These are phyloP conservation scores for Nesospiza acunhae DNA, from an alignment of 2,113 vertebrate genomes.

Conservation along the genomic window DNA sequence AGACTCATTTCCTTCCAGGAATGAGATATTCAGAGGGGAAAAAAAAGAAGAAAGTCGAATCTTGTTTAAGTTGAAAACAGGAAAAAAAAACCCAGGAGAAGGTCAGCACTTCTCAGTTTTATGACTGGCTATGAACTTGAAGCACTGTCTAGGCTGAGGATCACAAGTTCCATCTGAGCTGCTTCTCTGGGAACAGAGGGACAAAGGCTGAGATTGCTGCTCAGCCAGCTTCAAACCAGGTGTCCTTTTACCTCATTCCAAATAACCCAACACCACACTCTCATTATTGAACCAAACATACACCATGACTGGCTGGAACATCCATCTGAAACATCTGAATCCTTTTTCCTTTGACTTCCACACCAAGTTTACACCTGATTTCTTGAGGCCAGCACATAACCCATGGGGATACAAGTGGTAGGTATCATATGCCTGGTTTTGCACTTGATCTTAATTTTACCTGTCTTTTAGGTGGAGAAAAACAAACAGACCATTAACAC, in stretches of 20 bases:
- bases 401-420: rapidly evolving
- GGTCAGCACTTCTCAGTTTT: not conserved
- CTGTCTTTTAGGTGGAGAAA: not conserved
- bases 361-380: not conserved
- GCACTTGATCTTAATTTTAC: not conserved
- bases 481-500: not conserved
- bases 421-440: not conserved
- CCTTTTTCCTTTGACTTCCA: not conserved
- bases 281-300: not conserved
- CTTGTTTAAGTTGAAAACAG: not conserved
- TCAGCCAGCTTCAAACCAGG: not conserved
- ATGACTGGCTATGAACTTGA: not conserved
- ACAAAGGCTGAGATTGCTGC: not conserved
- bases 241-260: not conserved
- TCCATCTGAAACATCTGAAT: not conserved
- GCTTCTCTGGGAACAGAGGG: not conserved
- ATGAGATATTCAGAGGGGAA: not conserved
- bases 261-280: not conserved
- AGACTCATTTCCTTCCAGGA: constrained; percentile 40
- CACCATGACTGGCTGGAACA: not conserved
- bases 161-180: not conserved
- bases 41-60: not conserved
- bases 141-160: not conserved
- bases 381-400: not conserved
- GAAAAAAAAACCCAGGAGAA: not conserved